Evolutionary conservation across 2,888 invertebrate genomes (phyloP), one percentile per base, ranked within the genome.

Genomic region (Busseola fusca): DNA sequence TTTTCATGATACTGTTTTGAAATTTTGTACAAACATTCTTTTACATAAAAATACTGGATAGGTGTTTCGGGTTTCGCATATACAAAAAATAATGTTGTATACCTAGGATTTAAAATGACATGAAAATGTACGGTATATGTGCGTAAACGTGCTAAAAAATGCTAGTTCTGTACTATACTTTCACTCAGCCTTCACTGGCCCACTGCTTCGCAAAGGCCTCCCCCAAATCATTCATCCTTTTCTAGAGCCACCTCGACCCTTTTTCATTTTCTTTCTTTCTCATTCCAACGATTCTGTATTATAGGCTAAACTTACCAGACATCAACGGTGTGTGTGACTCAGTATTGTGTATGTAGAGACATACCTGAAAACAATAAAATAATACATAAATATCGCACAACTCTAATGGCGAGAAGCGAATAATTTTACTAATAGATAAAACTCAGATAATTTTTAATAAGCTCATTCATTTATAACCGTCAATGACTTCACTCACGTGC

Each of bases 341-440:
- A 72, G 37, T 21, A 37, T n/a, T 10, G 21, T 14, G 3, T 16
- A 6, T 0, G n/a, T n/a, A n/a, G n/a, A 42, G 5, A 59, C 82
- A 66, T 82, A 79, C 79, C 79, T 79, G 82, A 21, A 78, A 82
- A 54, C 0, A n/a, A 67, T 4, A 21, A 42, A 34, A 64, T 0
- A 37, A 21, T 12, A 25, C 25, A 56, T 76, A 1, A 62, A 12
- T 62, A 59, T 27, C 5, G 12, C 18, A 5, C 18, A 50, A 50
- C 16, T 0, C 52, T 1, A 18, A 48, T 3, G n/a, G 3, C 2
- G 21, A 18, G 7, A 4, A 12, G 10, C 2, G 7, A 12, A 9
- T 21, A 5, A 21, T 45, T n/a, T 34, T n/a, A 50, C n/a, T 50
- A 50, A 50, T 50, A 50, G 12, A n/a, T n/a, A 45, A 45, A 45